A percentile compares a stretch with the other conserved stretches of the same genome.
phyloP scores from a whole-genome alignment of 2,113 vertebrate species.

The Gadus macrocephalus region DNA sequence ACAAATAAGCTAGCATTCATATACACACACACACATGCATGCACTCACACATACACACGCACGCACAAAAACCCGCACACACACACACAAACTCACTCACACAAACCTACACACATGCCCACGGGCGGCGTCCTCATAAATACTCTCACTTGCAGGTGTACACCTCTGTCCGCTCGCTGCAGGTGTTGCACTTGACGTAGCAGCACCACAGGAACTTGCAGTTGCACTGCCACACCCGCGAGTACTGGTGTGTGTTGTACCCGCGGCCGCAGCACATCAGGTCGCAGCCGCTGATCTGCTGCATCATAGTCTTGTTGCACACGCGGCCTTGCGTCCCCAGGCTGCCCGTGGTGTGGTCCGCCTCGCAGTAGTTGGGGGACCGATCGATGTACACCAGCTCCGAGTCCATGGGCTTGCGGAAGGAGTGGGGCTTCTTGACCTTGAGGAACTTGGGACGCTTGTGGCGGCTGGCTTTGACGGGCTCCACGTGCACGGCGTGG shows the following conservation, averaged over 20 bases:
- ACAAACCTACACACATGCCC: background rate
- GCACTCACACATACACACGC: background rate
- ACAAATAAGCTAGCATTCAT: slow-evolving; percentile 7
- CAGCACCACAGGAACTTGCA: slow-evolving; percentile 99
- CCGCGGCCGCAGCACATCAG: slow-evolving; percentile 97
- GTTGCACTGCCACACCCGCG: slow-evolving; percentile 97
- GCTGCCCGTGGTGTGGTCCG: slow-evolving; percentile 85
- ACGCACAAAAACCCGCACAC: too few relatives aligned
- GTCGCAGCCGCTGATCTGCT: slow-evolving; percentile 89
- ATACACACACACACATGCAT: slow-evolving; percentile 7
- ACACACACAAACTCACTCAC: too few relatives aligned
- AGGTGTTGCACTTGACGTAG: slow-evolving; percentile 97
- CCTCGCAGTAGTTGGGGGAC: slow-evolving; percentile 97
- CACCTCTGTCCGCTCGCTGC: slow-evolving; percentile 96
- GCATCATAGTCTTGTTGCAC: slow-evolving; percentile 94
- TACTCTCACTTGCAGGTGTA: slow-evolving; percentile 93
- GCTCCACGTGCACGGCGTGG: slow-evolving; percentile 89
- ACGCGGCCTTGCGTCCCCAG: slow-evolving; percentile 90
- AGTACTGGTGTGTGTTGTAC: slow-evolving; percentile 98
- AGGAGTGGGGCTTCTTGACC: slow-evolving; percentile 92
- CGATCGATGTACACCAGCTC: slow-evolving; percentile 97
- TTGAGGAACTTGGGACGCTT: slow-evolving; percentile 96
- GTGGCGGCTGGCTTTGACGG: slow-evolving; percentile 90
- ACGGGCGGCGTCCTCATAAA: slow-evolving; percentile 44
- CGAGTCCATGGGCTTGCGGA: slow-evolving; percentile 94